phyloP scores from a whole-genome alignment of 2,113 vertebrate species.

The Nematolebias whitei region DNA sequence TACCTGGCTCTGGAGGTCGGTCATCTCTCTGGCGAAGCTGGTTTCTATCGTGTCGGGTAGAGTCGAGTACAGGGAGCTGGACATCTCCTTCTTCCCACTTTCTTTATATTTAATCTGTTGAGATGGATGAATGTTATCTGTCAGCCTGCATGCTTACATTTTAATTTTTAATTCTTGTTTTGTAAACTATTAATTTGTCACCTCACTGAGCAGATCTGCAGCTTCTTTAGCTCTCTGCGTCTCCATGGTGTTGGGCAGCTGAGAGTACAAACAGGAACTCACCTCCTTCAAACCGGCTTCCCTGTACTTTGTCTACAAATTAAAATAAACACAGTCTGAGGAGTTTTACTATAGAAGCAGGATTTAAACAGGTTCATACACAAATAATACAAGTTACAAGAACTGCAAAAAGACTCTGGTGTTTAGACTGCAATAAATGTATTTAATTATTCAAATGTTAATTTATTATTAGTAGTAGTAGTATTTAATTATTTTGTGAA shows the following conservation, averaged over 20 bases:
- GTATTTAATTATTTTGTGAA: not conserved
- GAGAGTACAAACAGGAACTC: conserved; percentile 49
- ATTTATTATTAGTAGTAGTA: no score
- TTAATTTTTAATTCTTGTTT: no score
- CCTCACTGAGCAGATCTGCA: conserved; percentile 64
- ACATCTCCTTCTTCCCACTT: conserved; percentile 76
- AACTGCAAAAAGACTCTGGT: not conserved
- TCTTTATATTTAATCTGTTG: conserved; percentile 87
- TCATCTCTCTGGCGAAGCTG: conserved; percentile 83
- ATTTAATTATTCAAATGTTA: not conserved
- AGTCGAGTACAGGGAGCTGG: conserved; percentile 81
- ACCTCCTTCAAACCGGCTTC: conserved; percentile 62
- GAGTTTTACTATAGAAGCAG: no score
- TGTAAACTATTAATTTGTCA: no score
- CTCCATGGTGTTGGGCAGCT: conserved; percentile 63
- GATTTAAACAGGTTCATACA: not conserved
- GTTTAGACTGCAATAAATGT: not conserved
- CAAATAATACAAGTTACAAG: not conserved
- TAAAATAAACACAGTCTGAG: not conserved
- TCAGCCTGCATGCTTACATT: no score
- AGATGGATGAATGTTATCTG: not conserved
- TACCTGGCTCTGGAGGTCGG: conserved; percentile 52
- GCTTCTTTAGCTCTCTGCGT: conserved; percentile 67
- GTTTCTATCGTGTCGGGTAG: conserved; percentile 87
- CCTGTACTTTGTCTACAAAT: conserved; percentile 86